Conservation (phyloP, 1,140 invertebrate genomes). For the Drosophila bocki region DNA sequence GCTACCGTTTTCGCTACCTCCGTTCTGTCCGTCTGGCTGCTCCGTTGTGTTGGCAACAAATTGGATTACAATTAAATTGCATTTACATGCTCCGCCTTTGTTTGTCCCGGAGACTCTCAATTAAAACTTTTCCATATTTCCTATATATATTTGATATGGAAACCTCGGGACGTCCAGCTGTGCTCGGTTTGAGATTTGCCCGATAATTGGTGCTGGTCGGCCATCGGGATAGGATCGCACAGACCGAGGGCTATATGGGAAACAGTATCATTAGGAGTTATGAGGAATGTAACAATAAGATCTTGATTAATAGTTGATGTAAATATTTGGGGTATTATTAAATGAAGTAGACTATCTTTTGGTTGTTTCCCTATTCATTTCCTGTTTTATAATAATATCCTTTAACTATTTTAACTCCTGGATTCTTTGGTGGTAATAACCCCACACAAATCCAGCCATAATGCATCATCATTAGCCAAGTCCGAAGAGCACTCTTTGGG, state of each 20-base stretch:
- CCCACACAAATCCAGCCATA: constrained; percentile 37
- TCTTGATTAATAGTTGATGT: constrained; percentile 12
- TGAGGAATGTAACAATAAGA: not conserved
- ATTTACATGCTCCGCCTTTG: constrained; percentile 71
- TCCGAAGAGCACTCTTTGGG: constrained; percentile 33
- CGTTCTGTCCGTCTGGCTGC: constrained; percentile 14
- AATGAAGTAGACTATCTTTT: not conserved
- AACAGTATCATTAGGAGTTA: constrained; percentile 17
- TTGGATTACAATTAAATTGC: constrained; percentile 83
- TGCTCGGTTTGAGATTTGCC: constrained; percentile 47
- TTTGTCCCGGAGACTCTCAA: constrained; percentile 55
- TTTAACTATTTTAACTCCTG: not conserved
- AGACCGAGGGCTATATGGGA: constrained; percentile 2
- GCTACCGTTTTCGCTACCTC: constrained; percentile 51
- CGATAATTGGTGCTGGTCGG: constrained; percentile 50
- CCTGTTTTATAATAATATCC: not conserved
- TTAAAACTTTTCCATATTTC: constrained; percentile 62
- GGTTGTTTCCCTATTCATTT: not conserved
- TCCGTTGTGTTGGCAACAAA: constrained; percentile 66
- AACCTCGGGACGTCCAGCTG: constrained; percentile 62
- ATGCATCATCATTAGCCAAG: constrained; percentile 72
- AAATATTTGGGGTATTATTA: constrained; percentile 8
- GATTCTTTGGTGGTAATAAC: constrained; percentile 2
- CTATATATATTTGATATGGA: constrained; percentile 59
- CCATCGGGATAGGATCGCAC: not conserved